Conservation (phyloP, 2,113 vertebrate species). For the Ciconia stormi region DNA sequence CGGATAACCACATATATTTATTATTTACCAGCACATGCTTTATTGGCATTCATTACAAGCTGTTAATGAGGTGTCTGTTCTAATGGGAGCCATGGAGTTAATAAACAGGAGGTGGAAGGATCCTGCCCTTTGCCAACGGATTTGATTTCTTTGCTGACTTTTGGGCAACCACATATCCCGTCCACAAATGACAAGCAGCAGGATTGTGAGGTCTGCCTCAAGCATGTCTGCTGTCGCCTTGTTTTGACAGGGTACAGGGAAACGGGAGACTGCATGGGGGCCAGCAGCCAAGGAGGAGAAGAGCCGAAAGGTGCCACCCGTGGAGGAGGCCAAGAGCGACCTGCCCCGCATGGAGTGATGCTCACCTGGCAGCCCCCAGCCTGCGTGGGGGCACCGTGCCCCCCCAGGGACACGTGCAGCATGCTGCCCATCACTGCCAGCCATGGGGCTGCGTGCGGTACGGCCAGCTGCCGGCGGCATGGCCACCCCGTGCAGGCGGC, state of each 20-base stretch:
- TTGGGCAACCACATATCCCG: background rate
- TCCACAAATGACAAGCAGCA: background rate
- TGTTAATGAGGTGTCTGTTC: constrained; percentile 46
- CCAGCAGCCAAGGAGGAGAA: background rate
- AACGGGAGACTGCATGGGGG: background rate
- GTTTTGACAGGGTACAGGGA: background rate
- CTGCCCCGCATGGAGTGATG: accelerated
- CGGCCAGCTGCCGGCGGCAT: background rate
- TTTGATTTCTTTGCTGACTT: constrained; percentile 14
- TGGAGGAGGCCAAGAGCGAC: background rate
- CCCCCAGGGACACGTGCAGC: accelerated
- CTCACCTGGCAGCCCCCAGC: background rate
- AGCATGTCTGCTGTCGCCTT: background rate
- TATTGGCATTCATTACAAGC: constrained; percentile 54
- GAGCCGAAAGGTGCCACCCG: background rate
- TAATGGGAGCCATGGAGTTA: background rate
- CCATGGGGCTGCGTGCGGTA: background rate
- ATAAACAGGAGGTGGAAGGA: background rate
- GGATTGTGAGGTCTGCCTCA: background rate
- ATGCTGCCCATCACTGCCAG: accelerated
- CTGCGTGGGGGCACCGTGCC: accelerated
- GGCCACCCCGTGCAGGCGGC: accelerated
- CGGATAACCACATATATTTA: constrained; percentile 45
- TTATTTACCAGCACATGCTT: constrained; percentile 55
- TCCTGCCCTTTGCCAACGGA: background rate